Percentiles rank a stretch among this genome's conserved stretches.
Evolutionary conservation across 2,113 vertebrate genomes (phyloP).

Genomic region (Typhlomys cinereus): DNA sequence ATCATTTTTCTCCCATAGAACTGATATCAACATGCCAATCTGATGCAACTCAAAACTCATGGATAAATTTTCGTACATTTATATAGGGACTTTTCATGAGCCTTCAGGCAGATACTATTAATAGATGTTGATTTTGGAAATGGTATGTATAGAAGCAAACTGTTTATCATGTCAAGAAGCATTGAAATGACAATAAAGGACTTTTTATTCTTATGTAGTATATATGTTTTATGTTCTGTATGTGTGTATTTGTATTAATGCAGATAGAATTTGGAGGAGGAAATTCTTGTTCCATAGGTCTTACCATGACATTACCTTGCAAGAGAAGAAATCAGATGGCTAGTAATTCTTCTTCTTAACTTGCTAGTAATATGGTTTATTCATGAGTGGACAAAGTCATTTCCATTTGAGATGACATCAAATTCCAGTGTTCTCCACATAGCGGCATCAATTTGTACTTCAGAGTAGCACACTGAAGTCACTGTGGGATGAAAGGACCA

Average conservation of each 20-base stretch:
- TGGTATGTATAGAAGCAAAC: not conserved
- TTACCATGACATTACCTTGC: not conserved
- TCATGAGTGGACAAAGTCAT: not conserved
- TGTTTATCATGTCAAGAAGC: not conserved
- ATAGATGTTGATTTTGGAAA: not conserved
- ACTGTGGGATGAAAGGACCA: not conserved
- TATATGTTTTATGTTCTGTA: not conserved
- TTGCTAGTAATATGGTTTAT: not conserved
- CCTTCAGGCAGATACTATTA: not conserved
- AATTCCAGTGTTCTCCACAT: not conserved
- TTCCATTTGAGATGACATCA: not conserved
- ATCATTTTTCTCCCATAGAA: not conserved
- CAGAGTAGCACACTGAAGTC: rapidly evolving
- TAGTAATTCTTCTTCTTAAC: not conserved
- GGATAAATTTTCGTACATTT: not conserved
- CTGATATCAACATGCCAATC: not conserved
- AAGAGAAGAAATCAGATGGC: not conserved
- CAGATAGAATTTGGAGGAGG: not conserved
- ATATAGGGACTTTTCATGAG: not conserved
- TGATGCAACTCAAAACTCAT: not conserved
- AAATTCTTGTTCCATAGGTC: not conserved
- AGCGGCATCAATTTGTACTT: not conserved
- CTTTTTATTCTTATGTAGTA: not conserved
- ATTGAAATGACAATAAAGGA: not conserved
- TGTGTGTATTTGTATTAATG: not conserved